These are phyloP conservation scores for Chionodraco myersi DNA, from an alignment of 2,113 vertebrate species.

Conservation along the genomic window DNA sequence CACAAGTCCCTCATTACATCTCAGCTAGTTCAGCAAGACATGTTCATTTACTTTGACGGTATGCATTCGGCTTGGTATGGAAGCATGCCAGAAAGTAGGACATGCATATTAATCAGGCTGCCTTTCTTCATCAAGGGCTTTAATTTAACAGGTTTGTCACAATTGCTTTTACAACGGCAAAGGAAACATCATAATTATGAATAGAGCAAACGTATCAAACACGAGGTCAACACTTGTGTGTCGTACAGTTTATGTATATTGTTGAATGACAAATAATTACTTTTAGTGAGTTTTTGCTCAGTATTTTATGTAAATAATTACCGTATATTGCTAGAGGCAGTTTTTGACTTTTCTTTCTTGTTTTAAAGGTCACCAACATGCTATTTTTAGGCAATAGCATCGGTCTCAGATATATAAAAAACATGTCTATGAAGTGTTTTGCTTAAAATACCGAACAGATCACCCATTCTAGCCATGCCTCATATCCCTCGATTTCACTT, in stretches of 20 bases:
- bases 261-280: background rate
- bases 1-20: conserved; percentile 14
- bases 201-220: conserved; percentile 3
- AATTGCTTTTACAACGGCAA: background rate
- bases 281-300: background rate
- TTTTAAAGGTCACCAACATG: background rate
- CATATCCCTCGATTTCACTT: too few relatives aligned
- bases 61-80: background rate
- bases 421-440: too few relatives aligned
- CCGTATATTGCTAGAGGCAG: too few relatives aligned
- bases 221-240: background rate
- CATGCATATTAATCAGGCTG: conserved; percentile 31
- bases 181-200: background rate
- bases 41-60: conserved; percentile 34
- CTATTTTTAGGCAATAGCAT: too few relatives aligned
- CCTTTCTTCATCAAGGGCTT: conserved; percentile 20
- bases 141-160: conserved; percentile 34
- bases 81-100: conserved; percentile 32
- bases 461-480: too few relatives aligned
- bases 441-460: too few relatives aligned
- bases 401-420: too few relatives aligned
- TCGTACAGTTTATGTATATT: background rate
- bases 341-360: background rate
- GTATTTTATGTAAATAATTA: background rate
- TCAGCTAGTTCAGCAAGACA: conserved; percentile 22